phyloP scores from a whole-genome alignment of 2,888 invertebrate genomes.

The Neoitamus cyanurus region DNA sequence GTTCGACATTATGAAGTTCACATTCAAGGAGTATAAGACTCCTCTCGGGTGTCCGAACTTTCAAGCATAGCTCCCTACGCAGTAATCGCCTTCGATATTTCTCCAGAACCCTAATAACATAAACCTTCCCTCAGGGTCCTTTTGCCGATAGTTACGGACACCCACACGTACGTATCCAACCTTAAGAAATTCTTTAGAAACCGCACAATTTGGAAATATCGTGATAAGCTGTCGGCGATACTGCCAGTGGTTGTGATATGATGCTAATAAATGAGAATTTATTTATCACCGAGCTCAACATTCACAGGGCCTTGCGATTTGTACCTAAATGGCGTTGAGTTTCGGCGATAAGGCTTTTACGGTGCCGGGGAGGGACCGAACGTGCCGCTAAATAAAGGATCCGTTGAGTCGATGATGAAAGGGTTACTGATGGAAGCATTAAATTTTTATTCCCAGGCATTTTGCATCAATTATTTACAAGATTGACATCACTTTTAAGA shows the following conservation, averaged over 20 bases:
- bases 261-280: constrained; percentile 34
- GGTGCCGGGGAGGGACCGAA: neutral
- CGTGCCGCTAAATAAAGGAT: neutral
- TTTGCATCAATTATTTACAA: neutral
- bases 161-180: neutral
- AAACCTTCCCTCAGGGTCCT: constrained; percentile 24
- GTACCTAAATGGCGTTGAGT: constrained; percentile 24
- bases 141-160: constrained; percentile 25
- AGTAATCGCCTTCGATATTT: constrained; percentile 42
- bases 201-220: constrained; percentile 14
- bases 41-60: constrained; percentile 21
- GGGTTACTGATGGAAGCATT: neutral
- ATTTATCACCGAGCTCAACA: constrained; percentile 25
- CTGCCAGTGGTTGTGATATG: constrained; percentile 5
- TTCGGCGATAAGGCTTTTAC: constrained; percentile 25
- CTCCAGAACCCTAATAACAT: constrained; percentile 40
- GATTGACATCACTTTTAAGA: neutral
- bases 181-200: constrained; percentile 20
- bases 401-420: neutral
- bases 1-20: constrained; percentile 39
- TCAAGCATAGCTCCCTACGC: neutral
- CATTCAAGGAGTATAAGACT: constrained; percentile 21
- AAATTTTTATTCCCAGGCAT: neutral
- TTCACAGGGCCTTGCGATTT: neutral
- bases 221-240: constrained; percentile 33